phyloP scores from a whole-genome alignment of 2,113 vertebrate genomes.

The Phocoena sinus region DNA sequence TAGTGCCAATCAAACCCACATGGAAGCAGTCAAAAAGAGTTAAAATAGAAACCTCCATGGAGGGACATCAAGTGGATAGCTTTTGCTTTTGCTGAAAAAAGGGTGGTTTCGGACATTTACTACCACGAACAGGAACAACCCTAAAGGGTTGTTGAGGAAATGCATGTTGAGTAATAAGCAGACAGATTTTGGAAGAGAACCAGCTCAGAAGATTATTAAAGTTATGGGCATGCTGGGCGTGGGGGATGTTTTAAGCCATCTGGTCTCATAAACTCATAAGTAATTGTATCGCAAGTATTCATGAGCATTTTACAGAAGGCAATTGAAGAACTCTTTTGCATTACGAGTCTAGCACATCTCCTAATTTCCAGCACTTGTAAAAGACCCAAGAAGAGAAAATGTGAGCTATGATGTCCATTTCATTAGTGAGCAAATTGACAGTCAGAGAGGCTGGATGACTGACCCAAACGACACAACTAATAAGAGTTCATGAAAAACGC shows the following conservation, averaged over 20 bases:
- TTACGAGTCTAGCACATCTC: neutral
- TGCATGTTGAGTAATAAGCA: neutral
- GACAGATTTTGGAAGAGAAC: neutral
- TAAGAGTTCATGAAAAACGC: neutral
- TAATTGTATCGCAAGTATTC: neutral
- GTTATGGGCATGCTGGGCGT: neutral
- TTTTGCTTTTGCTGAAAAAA: neutral
- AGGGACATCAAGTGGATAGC: neutral
- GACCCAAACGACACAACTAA: neutral
- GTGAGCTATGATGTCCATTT: neutral
- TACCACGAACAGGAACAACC: neutral
- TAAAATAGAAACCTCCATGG: neutral
- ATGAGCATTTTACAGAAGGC: neutral
- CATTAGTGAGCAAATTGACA: neutral
- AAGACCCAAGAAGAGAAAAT: neutral
- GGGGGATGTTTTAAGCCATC: neutral
- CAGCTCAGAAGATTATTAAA: neutral
- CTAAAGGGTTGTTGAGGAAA: neutral
- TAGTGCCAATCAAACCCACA: neutral
- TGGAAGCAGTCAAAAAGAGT: neutral
- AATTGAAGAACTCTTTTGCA: neutral
- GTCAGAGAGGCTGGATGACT: neutral
- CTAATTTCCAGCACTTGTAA: neutral
- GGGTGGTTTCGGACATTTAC: neutral
- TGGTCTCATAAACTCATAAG: slow-evolving; percentile 23